A percentile compares a stretch with the other conserved stretches of the same genome.
phyloP scores from a whole-genome alignment of 2,113 vertebrate genomes.

The Peucedramus taeniatus region DNA sequence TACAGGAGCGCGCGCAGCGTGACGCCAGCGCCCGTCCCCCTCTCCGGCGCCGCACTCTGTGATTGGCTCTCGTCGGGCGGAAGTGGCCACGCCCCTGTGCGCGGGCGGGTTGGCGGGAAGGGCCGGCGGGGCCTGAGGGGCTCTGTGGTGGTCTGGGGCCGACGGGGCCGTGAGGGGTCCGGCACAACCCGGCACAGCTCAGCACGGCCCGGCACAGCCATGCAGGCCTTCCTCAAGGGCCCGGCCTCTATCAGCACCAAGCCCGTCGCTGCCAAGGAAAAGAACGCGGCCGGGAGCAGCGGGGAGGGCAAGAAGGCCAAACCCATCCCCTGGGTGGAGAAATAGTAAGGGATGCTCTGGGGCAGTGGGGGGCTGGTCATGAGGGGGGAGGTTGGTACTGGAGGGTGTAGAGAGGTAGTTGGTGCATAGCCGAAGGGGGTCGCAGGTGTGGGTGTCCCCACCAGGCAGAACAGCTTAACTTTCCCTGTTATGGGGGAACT shows the following conservation, averaged over 20 bases:
- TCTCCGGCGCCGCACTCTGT: fast-evolving
- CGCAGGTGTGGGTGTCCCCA: background rate
- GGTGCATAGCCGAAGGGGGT: fast-evolving
- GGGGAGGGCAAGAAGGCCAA: conserved; percentile 82
- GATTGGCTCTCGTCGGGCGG: background rate
- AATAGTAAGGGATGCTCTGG: conserved; percentile 83
- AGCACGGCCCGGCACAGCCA: background rate
- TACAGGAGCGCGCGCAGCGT: background rate
- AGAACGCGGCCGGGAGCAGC: conserved; percentile 72
- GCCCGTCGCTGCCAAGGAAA: conserved; percentile 76
- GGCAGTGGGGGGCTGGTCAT: background rate
- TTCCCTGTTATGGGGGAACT: fast-evolving
- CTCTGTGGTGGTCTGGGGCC: fast-evolving
- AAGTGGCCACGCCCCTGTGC: background rate
- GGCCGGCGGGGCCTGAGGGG: fast-evolving
- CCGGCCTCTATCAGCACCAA: conserved; percentile 71
- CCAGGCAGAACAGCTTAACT: background rate
- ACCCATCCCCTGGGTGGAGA: conserved; percentile 92
- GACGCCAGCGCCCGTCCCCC: background rate
- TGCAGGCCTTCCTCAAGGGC: conserved; percentile 95
- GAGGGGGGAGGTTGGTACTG: background rate
- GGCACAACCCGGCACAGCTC: fast-evolving
- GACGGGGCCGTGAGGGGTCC: background rate
- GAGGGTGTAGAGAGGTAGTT: background rate
- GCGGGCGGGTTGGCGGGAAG: background rate